Evolutionary conservation across 2,888 invertebrate genomes (phyloP), one percentile per base, ranked within the genome.

Genomic region (Conistra vaccinii): DNA sequence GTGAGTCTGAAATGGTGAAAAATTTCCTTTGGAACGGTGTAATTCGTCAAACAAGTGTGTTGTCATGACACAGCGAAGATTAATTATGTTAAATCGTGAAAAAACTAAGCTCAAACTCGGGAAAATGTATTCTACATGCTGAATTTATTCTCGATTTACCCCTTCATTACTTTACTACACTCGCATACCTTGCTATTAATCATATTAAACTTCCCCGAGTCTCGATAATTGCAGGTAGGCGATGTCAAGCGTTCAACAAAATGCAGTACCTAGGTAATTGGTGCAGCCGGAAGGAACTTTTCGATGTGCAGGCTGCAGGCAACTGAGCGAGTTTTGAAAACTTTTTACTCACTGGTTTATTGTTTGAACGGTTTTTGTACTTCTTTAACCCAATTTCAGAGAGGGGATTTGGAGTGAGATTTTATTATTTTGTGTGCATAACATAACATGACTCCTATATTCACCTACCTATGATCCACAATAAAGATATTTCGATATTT

Each of bases 301-400:
- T 9, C 14, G 5, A 39, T 9, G 26, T 39, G 45, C 39, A 9
- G 29, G 48, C 32, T 39, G 45, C 39, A 9, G 29, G 48, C 26
- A 42, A 5, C 17, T 1, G 23, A 14, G n/a, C 0, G n/a, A 32
- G 67, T 51, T 67, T 55, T 29, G 5, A 1, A 20, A 66, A 67
- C 57, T 58, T 75, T 51, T 42, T 10, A 58, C 29, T 17, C 3
- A 4, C n/a, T 29, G 48, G 17, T 48, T 58, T 65, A 75, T 76
- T 77, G 67, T 67, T 75, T 51, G 29, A 4, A 26, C 39, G 5
- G 17, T 29, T 73, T 58, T 45, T 32, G 14, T n/a, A 23, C 12
- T 58, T 20, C 26, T 58, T 72, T 20, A 20, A 1, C 17, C 2
- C 17, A 23, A 4, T 58, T 29, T 48, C 73, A 73, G 6, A 73